Evolutionary conservation across 2,888 invertebrate genomes (phyloP).

Genomic region (Acrobasis suavella): DNA sequence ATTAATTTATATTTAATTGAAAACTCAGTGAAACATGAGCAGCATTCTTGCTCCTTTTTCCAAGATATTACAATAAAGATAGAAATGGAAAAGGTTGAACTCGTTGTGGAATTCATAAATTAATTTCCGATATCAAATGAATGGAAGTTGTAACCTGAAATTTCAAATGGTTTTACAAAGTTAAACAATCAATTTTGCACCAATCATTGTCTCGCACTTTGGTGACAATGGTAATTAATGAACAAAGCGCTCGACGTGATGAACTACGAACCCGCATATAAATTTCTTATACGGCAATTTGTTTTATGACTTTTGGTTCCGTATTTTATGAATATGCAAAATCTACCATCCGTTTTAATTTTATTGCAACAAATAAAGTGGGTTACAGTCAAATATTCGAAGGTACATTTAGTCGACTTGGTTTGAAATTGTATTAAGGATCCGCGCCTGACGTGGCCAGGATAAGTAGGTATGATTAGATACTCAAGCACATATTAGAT

Average conservation of each 20-base stretch:
- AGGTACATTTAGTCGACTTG: not conserved
- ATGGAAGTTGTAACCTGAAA: not conserved
- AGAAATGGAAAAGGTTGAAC: not conserved
- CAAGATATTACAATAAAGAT: not conserved
- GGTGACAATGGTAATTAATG: not conserved
- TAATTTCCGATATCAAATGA: not conserved
- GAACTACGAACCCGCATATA: not conserved
- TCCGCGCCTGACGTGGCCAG: not conserved
- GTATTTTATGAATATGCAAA: not conserved
- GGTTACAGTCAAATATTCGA: not conserved
- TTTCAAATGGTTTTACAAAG: not conserved
- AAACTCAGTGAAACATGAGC: too few relatives aligned
- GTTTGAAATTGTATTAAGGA: not conserved
- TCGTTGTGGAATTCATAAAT: not conserved
- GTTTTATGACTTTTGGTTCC: constrained; percentile 13
- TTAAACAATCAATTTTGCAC: not conserved
- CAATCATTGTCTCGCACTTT: not conserved
- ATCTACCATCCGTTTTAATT: constrained; percentile 3
- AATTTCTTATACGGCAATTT: not conserved
- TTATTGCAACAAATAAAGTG: constrained; percentile 4
- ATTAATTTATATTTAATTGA: too few relatives aligned
- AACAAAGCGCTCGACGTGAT: not conserved
- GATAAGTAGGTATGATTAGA: too few relatives aligned
- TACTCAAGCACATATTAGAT: too few relatives aligned
- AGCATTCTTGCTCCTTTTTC: not conserved